Evolutionary conservation across 2,888 invertebrate species (phyloP).

Genomic region (Sminthurides aquaticus): DNA sequence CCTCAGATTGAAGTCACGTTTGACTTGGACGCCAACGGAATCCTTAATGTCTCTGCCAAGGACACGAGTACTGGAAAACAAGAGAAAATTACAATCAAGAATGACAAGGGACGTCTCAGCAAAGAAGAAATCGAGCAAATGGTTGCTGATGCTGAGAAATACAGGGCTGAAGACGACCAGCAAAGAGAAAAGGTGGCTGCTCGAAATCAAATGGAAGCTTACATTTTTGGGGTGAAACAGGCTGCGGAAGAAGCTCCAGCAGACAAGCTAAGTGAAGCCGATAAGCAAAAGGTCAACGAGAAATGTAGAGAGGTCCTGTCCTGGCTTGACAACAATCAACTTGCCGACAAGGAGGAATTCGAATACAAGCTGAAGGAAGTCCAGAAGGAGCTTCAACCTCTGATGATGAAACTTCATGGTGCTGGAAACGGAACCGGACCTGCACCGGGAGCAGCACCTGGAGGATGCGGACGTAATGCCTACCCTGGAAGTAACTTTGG

Average conservation of each 20-base stretch:
- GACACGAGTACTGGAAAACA: constrained; percentile 72
- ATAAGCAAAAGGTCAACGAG: constrained; percentile 59
- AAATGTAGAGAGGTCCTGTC: constrained; percentile 61
- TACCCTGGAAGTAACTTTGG: neutral
- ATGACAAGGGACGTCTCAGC: constrained; percentile 61
- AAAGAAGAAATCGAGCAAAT: constrained; percentile 86
- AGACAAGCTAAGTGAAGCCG: constrained; percentile 58
- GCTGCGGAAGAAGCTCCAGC: constrained; percentile 55
- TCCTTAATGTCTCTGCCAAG: constrained; percentile 50
- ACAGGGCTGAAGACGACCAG: constrained; percentile 64
- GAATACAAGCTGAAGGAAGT: constrained; percentile 68
- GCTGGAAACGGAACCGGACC: constrained; percentile 48
- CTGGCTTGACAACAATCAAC: constrained; percentile 72
- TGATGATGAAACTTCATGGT: constrained; percentile 74
- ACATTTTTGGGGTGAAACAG: constrained; percentile 63
- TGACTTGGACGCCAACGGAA: constrained; percentile 93
- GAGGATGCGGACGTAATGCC: constrained; percentile 37
- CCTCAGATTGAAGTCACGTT: too few species aligned
- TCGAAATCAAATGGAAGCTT: constrained; percentile 65
- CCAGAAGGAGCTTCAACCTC: constrained; percentile 58
- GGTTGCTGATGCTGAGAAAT: too few species aligned
- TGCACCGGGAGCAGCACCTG: constrained; percentile 47
- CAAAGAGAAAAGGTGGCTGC: constrained; percentile 59
- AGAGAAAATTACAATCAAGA: constrained; percentile 71
- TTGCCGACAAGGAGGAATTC: constrained; percentile 70